These are phyloP conservation scores for Pristionchus arcanus DNA, from an alignment of 2,888 invertebrate genomes.

Conservation along the genomic window DNA sequence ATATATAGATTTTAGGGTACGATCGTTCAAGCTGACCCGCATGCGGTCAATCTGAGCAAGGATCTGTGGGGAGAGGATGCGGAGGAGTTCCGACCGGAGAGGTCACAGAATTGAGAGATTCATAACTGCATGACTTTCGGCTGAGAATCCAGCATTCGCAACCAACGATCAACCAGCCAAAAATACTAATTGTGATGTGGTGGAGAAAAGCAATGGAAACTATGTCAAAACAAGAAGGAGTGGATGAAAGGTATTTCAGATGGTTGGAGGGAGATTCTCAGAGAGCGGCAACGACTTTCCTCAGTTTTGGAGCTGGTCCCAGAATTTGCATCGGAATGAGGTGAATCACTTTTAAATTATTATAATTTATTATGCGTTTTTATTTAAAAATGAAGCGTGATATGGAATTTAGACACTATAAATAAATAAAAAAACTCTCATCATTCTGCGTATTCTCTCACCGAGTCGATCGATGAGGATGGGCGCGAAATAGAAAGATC, in stretches of 20 bases:
- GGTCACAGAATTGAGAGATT: constrained; percentile 60
- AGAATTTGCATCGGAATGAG: constrained; percentile 44
- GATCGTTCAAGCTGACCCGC: constrained; percentile 69
- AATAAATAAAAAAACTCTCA: too few species aligned
- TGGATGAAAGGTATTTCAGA: neutral
- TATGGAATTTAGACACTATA: too few species aligned
- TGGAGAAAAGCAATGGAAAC: too few species aligned
- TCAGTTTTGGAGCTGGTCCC: constrained; percentile 27
- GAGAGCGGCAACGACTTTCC: neutral
- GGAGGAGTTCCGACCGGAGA: constrained; percentile 73
- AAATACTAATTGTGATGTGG: too few species aligned
- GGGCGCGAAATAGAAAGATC: too few species aligned
- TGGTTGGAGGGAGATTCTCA: neutral
- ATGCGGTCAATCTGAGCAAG: constrained; percentile 69
- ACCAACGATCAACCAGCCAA: too few species aligned
- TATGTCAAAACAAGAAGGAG: neutral
- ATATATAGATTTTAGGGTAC: constrained; percentile 60
- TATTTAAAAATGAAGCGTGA: too few species aligned
- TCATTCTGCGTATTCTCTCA: too few species aligned
- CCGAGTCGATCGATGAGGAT: too few species aligned
- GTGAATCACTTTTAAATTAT: neutral
- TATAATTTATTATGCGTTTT: too few species aligned
- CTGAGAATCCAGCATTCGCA: too few species aligned
- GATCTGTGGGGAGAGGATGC: constrained; percentile 76
- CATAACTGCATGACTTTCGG: too few species aligned